Evolutionary conservation across 2,797 vertebrate species (phyloP).

Genomic region (Chromis chromis): DNA sequence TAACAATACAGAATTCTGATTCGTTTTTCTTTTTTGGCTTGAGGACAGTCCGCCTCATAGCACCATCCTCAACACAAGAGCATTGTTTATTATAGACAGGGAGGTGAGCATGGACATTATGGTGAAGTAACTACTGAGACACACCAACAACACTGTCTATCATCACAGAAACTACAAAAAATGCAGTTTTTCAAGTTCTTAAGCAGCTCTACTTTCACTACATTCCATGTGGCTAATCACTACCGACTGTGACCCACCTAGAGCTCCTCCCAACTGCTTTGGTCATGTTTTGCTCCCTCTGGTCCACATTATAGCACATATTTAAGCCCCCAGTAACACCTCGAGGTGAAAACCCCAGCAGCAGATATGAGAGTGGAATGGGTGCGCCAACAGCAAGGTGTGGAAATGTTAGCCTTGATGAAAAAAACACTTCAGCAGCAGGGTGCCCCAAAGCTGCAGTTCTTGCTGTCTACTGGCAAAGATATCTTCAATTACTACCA

Average conservation of each 20-base stretch:
- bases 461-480: conserved; percentile 34
- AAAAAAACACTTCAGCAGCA: conserved; percentile 37
- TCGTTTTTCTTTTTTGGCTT: background rate
- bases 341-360: conserved; percentile 13
- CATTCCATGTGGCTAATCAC: conserved; percentile 19
- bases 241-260: conserved; percentile 21
- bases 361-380: conserved; percentile 31
- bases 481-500: conserved; percentile 28
- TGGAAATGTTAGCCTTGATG: conserved; percentile 57
- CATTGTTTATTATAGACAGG: background rate
- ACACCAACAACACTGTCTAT: conserved; percentile 1
- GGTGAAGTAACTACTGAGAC: background rate
- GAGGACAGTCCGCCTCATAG: background rate
- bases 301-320: conserved; percentile 41
- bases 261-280: conserved; percentile 34
- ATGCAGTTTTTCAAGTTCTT: conserved; percentile 2
- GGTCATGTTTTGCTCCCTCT: conserved; percentile 41
- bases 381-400: conserved; percentile 43
- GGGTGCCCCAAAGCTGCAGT: conserved; percentile 22
- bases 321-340: conserved; percentile 43
- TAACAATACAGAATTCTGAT: too few relatives aligned
- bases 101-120: background rate
- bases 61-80: background rate
- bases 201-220: conserved; percentile 14
- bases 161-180: background rate